phyloP scores from a whole-genome alignment of 2,113 vertebrate genomes.

The Amazona vittata region DNA sequence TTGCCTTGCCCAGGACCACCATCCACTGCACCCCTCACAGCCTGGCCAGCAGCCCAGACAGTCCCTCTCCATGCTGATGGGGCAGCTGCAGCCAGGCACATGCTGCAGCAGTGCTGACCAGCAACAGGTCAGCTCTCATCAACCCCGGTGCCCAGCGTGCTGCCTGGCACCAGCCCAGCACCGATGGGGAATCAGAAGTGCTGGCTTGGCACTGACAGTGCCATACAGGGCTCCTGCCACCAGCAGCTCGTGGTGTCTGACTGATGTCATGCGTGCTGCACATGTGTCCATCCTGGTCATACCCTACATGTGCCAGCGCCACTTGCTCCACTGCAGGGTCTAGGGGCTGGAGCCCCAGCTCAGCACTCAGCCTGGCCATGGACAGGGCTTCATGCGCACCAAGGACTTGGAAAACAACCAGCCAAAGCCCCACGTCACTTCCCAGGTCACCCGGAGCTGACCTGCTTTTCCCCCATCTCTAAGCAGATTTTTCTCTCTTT shows the following conservation, averaged over 20 bases:
- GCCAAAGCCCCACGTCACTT: not conserved
- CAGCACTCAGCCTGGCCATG: not conserved
- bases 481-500: not conserved
- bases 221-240: accelerated
- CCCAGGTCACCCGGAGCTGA: not conserved
- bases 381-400: not conserved
- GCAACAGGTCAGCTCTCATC: not conserved
- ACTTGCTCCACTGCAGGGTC: accelerated
- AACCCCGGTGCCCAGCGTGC: accelerated
- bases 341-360: not conserved
- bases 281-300: accelerated
- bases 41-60: not conserved
- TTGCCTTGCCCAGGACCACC: accelerated
- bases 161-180: accelerated
- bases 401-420: no score
- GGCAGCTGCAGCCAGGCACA: accelerated
- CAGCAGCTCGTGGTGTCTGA: not conserved
- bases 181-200: accelerated
- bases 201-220: accelerated
- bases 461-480: accelerated
- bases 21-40: accelerated
- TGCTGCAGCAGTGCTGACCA: not conserved
- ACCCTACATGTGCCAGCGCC: accelerated
- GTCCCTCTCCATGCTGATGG: accelerated
- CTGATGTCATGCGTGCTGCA: not conserved